These are phyloP conservation scores for Hyphantria cunea DNA, from an alignment of 1,140 invertebrate species.

Conservation along the genomic window DNA sequence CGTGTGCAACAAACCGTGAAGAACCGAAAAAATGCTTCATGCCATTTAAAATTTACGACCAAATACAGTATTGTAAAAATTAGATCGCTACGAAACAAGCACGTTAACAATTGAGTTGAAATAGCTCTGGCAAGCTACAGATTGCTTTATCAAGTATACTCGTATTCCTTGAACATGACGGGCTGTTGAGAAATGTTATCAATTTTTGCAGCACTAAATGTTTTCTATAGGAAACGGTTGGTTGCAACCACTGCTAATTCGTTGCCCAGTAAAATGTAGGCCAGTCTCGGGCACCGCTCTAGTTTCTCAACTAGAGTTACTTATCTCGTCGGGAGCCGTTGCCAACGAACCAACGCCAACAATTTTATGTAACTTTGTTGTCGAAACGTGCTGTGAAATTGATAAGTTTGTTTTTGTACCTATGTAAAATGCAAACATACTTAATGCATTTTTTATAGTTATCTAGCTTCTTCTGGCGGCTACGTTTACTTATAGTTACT, in stretches of 20 bases:
- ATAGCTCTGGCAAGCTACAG: constrained; percentile 1
- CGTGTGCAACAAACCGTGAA: constrained; percentile 23
- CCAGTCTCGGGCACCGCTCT: constrained; percentile 65
- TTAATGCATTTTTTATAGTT: too few species aligned
- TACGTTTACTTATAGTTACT: too few species aligned
- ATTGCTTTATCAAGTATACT: constrained; percentile 2
- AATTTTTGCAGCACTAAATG: constrained; percentile 59
- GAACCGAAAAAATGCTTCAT: constrained; percentile 13
- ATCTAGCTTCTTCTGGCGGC: too few species aligned
- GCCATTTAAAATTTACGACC: constrained; percentile 8
- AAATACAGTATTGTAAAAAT: neutral
- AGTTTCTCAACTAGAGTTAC: constrained; percentile 69
- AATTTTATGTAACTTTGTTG: constrained; percentile 74
- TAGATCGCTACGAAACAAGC: too few species aligned
- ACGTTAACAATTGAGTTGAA: constrained; percentile 3
- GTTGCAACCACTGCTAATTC: constrained; percentile 70
- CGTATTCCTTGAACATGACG: constrained; percentile 8
- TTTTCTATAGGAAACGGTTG: constrained; percentile 65
- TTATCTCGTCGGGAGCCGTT: constrained; percentile 64
- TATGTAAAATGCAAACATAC: too few species aligned
- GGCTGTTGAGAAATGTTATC: constrained; percentile 56
- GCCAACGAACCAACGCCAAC: constrained; percentile 61
- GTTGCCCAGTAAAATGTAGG: constrained; percentile 59
- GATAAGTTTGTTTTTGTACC: constrained; percentile 50
- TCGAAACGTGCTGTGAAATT: constrained; percentile 67